These are phyloP conservation scores for Elegia similella DNA, from an alignment of 2,888 invertebrate species.

Conservation along the genomic window DNA sequence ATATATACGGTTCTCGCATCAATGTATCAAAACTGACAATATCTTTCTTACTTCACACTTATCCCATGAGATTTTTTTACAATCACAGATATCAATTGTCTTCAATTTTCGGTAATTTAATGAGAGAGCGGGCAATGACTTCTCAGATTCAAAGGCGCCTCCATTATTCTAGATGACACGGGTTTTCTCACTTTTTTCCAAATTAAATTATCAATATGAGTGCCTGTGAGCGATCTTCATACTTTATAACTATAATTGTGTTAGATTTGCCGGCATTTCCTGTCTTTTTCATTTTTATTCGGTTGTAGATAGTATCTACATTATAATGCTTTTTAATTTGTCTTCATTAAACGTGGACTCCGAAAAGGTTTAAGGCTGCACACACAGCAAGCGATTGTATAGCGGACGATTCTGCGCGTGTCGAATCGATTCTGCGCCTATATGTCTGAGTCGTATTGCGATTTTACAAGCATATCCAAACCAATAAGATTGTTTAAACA, in stretches of 20 bases:
- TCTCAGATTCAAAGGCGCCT: constrained; percentile 47
- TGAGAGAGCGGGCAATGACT: constrained; percentile 61
- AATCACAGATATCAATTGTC: neutral
- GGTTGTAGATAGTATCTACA: constrained; percentile 15
- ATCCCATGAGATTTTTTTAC: neutral
- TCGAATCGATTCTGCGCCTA: too few species aligned
- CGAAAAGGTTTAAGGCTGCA: neutral
- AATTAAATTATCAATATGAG: constrained; percentile 40
- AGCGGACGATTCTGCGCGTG: too few species aligned
- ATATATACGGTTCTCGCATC: too few species aligned
- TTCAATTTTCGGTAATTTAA: constrained; percentile 38
- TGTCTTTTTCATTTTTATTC: constrained; percentile 35
- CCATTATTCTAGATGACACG: constrained; percentile 78
- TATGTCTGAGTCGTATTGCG: too few species aligned
- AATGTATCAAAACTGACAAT: neutral
- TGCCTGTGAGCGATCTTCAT: constrained; percentile 38
- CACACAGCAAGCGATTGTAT: too few species aligned
- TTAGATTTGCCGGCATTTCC: constrained; percentile 36
- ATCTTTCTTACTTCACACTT: neutral
- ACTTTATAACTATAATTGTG: constrained; percentile 49
- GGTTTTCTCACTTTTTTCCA: constrained; percentile 55
- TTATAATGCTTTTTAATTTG: constrained; percentile 17
- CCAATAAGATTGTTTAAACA: too few species aligned
- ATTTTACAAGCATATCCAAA: too few species aligned
- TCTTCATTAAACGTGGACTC: constrained; percentile 16